Percentiles rank a stretch among this genome's conserved stretches.
These are phyloP conservation scores for Neodiprion lecontei DNA, from an alignment of 1,140 invertebrate genomes.

Conservation along the genomic window DNA sequence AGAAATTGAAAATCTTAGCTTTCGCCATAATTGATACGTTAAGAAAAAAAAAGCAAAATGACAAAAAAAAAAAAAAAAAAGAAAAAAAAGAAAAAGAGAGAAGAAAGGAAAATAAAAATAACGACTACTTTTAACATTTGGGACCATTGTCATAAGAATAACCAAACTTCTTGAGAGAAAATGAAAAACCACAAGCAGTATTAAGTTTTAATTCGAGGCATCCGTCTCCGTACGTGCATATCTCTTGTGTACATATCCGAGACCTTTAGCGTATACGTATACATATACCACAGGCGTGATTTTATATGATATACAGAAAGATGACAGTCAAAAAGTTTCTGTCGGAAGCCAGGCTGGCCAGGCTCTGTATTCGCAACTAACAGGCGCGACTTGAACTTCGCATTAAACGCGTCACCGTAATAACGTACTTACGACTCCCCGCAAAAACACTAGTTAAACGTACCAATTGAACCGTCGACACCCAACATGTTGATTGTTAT, in stretches of 20 bases:
- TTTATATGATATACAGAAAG: slow-evolving; percentile 12
- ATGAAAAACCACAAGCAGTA: slow-evolving; percentile 37
- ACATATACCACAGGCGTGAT: slow-evolving; percentile 8
- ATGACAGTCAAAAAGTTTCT: slow-evolving; percentile 13
- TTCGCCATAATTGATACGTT: slow-evolving; percentile 9
- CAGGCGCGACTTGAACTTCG: neutral
- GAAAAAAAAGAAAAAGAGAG: slow-evolving; percentile 20
- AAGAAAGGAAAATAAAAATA: slow-evolving; percentile 24
- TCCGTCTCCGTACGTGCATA: slow-evolving; percentile 19
- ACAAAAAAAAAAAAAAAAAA: slow-evolving; percentile 19
- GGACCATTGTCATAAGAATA: slow-evolving; percentile 45
- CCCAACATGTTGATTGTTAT: neutral
- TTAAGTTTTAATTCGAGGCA: slow-evolving; percentile 37
- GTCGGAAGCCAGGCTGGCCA: slow-evolving; percentile 14
- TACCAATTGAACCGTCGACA: too few relatives aligned
- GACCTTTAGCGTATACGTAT: slow-evolving; percentile 4
- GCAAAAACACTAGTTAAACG: neutral
- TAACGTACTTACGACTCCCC: neutral
- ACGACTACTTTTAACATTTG: slow-evolving; percentile 43
- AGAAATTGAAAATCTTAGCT: slow-evolving; percentile 12
- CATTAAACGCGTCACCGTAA: neutral
- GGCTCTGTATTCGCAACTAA: neutral
- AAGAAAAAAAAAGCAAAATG: slow-evolving; percentile 17
- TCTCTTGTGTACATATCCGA: slow-evolving; percentile 30
- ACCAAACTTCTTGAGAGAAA: slow-evolving; percentile 30